These are phyloP conservation scores for Edolisoma coerulescens DNA, from an alignment of 2,113 vertebrate genomes.

Conservation along the genomic window DNA sequence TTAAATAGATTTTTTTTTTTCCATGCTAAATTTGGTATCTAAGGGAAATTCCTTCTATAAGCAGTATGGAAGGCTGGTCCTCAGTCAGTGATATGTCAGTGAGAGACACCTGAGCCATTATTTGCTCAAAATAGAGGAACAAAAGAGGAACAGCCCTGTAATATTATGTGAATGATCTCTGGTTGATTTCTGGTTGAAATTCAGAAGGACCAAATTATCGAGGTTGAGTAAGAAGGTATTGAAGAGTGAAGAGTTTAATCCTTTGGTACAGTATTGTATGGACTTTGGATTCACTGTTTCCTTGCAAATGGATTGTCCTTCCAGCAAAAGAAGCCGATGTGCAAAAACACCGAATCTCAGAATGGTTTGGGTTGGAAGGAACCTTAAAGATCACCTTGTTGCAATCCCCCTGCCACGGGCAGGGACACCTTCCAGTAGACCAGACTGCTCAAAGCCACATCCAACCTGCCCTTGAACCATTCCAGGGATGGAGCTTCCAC, in stretches of 20 bases:
- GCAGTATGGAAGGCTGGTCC: not conserved
- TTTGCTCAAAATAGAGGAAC: not conserved
- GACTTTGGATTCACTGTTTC: not conserved
- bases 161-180: not conserved
- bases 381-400: not conserved
- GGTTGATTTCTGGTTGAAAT: not conserved
- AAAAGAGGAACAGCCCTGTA: not conserved
- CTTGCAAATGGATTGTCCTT: not conserved
- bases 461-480: not conserved
- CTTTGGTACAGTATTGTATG: not conserved
- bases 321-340: not conserved
- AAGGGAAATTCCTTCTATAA: not conserved
- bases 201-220: not conserved
- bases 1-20: not conserved
- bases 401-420: not conserved
- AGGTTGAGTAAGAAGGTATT: not conserved
- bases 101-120: conserved; percentile 4
- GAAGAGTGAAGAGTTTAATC: not conserved
- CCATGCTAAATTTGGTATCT: not conserved
- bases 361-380: not conserved
- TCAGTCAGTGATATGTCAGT: not conserved
- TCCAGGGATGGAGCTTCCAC: not conserved
- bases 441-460: not conserved
- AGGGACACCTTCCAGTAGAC: not conserved
- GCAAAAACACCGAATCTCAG: not conserved